Evolutionary conservation across 2,797 vertebrate genomes (phyloP).

Genomic region (Centropyge bicolor): DNA sequence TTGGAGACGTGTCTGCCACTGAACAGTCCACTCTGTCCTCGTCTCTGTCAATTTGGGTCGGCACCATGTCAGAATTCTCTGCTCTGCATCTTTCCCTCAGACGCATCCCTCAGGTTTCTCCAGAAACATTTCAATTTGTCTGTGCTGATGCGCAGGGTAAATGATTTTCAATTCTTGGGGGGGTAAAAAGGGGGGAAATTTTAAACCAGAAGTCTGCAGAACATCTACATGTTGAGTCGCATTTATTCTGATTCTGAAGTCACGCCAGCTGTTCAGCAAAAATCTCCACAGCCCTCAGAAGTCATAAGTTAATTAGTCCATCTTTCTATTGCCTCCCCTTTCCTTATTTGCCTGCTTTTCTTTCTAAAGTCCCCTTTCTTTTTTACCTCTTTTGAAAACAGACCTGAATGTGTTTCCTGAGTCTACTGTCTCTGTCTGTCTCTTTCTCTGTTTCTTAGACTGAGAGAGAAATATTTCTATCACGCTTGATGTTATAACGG

Average conservation of each 20-base stretch:
- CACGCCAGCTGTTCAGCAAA: constrained; percentile 50
- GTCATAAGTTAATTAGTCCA: constrained; percentile 69
- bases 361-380: constrained; percentile 34
- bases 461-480: constrained; percentile 75
- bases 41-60: constrained; percentile 82
- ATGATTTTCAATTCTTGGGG: constrained; percentile 15
- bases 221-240: constrained; percentile 69
- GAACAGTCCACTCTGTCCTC: constrained; percentile 78
- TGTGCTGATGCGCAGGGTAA: constrained; percentile 48
- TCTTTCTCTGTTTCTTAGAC: constrained; percentile 69
- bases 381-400: constrained; percentile 50
- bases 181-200: constrained; percentile 16
- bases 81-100: constrained; percentile 75
- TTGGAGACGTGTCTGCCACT: constrained; percentile 73
- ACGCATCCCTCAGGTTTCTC: constrained; percentile 74
- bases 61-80: constrained; percentile 82
- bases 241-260: constrained; percentile 57
- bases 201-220: constrained; percentile 46
- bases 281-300: constrained; percentile 66
- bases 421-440: constrained; percentile 63
- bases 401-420: constrained; percentile 66
- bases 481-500: constrained; percentile 72
- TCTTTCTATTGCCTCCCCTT: constrained; percentile 44
- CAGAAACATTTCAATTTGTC: constrained; percentile 49
- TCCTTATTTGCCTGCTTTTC: constrained; percentile 24